These are phyloP conservation scores for Drosophila bocqueti DNA, from an alignment of 1,140 invertebrate species.

Conservation along the genomic window DNA sequence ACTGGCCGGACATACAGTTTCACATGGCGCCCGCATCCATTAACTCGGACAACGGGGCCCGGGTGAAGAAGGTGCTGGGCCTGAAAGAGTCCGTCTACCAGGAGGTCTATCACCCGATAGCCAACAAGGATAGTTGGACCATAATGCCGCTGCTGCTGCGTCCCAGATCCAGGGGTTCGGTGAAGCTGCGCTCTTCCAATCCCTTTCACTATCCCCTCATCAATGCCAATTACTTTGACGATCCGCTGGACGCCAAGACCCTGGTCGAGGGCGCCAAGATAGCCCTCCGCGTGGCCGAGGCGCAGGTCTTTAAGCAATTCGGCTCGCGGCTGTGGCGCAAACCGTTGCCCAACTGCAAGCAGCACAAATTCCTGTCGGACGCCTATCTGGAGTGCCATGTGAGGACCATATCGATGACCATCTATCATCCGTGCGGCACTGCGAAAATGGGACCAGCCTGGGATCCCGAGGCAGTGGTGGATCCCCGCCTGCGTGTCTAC, in stretches of 20 bases:
- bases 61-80: conserved; percentile 92
- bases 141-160: conserved; percentile 93
- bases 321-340: conserved; percentile 90
- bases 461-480: conserved; percentile 92
- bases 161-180: conserved; percentile 92
- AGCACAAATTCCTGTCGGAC: conserved; percentile 90
- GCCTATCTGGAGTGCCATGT: conserved; percentile 94
- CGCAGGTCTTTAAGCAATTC: conserved; percentile 92
- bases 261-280: conserved; percentile 94
- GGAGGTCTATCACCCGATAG: conserved; percentile 91
- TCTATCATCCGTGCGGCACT: conserved; percentile 93
- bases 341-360: conserved; percentile 92
- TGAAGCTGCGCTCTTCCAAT: conserved; percentile 90
- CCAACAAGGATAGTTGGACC: conserved; percentile 92
- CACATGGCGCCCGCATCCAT: conserved; percentile 95
- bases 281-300: conserved; percentile 89
- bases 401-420: conserved; percentile 93
- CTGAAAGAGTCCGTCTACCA: conserved; percentile 93
- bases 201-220: conserved; percentile 94
- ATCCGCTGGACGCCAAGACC: conserved; percentile 91
- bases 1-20: conserved; percentile 94
- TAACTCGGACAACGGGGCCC: conserved; percentile 91
- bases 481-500: conserved; percentile 91
- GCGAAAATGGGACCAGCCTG: conserved; percentile 93
- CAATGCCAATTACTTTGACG: conserved; percentile 94